A percentile compares a stretch with the other conserved stretches of the same genome.
Evolutionary conservation across 2,797 vertebrate species (phyloP).

Genomic region (Ceyx erithaca): DNA sequence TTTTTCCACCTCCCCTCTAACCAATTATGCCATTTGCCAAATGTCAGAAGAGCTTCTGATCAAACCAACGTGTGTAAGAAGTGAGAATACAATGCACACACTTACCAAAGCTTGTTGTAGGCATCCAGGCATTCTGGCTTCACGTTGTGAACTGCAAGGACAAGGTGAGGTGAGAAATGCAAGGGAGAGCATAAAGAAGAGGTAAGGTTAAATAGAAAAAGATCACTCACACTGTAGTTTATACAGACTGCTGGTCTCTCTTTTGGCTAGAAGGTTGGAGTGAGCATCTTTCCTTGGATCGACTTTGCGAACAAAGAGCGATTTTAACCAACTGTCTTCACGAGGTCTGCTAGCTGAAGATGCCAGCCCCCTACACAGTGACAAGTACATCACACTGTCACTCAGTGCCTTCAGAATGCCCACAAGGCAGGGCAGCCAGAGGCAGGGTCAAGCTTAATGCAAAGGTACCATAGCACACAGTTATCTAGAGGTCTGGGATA

Average conservation of each 20-base stretch:
- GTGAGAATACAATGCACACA: not conserved
- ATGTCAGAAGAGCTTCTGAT: not conserved
- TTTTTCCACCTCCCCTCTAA: not conserved
- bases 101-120: slow-evolving; percentile 97
- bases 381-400: not conserved
- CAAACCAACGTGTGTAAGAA: not conserved
- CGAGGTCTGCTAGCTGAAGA: slow-evolving; percentile 79
- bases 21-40: accelerated
- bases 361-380: slow-evolving; percentile 78
- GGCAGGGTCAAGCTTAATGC: not conserved
- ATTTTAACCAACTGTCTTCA: slow-evolving; percentile 96
- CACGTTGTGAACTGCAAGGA: slow-evolving; percentile 94
- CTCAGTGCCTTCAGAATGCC: not conserved
- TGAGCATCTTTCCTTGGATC: slow-evolving; percentile 97
- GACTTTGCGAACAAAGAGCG: slow-evolving; percentile 95
- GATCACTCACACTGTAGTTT: slow-evolving; percentile 92
- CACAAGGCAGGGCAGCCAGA: not conserved
- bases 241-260: slow-evolving; percentile 95
- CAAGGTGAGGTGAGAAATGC: slow-evolving; percentile 45
- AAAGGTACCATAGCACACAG: not conserved
- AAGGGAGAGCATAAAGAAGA: not conserved
- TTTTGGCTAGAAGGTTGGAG: slow-evolving; percentile 93
- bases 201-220: not conserved
- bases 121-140: slow-evolving; percentile 95
- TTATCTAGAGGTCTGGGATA: accelerated